Conservation (phyloP, 2,797 vertebrate species). For the Ctenosaura bakeri region DNA sequence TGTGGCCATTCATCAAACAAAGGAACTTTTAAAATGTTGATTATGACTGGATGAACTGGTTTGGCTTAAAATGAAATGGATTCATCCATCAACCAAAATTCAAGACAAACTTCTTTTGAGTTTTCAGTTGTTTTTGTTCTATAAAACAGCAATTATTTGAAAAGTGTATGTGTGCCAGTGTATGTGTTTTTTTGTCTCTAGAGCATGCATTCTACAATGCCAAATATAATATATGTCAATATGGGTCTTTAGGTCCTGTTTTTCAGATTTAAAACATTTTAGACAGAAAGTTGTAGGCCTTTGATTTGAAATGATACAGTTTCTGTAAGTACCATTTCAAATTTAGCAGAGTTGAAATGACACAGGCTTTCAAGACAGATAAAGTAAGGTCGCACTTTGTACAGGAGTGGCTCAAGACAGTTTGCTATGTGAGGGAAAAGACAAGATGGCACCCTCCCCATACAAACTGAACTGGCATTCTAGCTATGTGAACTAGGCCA, state of each 20-base stretch:
- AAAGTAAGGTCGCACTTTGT: conserved; percentile 32
- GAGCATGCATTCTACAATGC: conserved; percentile 50
- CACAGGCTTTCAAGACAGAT: conserved; percentile 59
- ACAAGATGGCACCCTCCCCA: neutral
- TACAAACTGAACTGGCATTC: neutral
- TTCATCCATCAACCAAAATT: conserved; percentile 48
- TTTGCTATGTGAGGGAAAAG: neutral
- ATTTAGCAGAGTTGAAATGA: conserved; percentile 70
- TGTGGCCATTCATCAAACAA: conserved; percentile 37
- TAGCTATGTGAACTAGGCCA: neutral
- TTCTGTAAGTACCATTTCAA: conserved; percentile 73
- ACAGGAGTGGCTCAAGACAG: neutral
- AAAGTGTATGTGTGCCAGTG: too few species aligned
- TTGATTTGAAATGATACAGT: conserved; percentile 75
- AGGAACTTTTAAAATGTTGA: conserved; percentile 46
- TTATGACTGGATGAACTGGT: conserved; percentile 38
- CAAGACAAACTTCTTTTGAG: conserved; percentile 46
- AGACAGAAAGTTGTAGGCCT: conserved; percentile 74
- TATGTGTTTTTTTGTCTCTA: too few species aligned
- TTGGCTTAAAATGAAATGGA: conserved; percentile 49
- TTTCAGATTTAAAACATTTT: conserved; percentile 73
- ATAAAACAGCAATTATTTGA: neutral
- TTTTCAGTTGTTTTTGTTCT: conserved; percentile 55
- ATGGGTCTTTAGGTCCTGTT: conserved; percentile 72
- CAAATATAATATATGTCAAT: conserved; percentile 66